phyloP scores from a whole-genome alignment of 2,888 invertebrate species.

The Erebia aethiops region DNA sequence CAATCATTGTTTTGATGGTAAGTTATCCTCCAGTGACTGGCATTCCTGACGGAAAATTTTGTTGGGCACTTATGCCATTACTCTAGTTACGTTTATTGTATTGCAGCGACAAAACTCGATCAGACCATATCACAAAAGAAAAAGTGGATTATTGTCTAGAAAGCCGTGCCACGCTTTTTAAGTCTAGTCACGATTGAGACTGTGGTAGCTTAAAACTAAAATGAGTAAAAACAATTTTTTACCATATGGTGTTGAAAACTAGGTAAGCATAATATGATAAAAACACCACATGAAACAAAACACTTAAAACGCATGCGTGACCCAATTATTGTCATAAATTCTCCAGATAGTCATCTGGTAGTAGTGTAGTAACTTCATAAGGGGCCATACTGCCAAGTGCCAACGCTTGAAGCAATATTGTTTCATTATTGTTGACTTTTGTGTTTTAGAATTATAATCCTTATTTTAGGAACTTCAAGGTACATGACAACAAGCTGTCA shows the following conservation, averaged over 20 bases:
- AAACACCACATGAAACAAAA: slow-evolving; percentile 23
- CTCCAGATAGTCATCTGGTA: too few relatives aligned
- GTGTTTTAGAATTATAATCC: not conserved
- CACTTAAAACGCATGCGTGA: slow-evolving; percentile 26
- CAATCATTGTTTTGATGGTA: not conserved
- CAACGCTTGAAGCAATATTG: too few relatives aligned
- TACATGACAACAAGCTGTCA: too few relatives aligned
- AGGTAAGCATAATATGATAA: not conserved
- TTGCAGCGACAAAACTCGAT: slow-evolving; percentile 1
- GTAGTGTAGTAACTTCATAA: too few relatives aligned
- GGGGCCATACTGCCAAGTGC: too few relatives aligned
- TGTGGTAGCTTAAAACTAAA: not conserved
- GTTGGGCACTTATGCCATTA: not conserved
- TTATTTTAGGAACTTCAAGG: too few relatives aligned
- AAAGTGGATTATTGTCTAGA: slow-evolving; percentile 21
- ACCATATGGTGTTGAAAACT: not conserved
- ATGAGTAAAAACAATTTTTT: slow-evolving; percentile 5
- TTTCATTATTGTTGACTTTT: too few relatives aligned
- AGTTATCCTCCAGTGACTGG: too few relatives aligned
- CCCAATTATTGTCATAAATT: slow-evolving; percentile 34
- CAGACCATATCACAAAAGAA: slow-evolving; percentile 20
- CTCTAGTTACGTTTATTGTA: slow-evolving; percentile 4
- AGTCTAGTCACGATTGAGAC: slow-evolving; percentile 6
- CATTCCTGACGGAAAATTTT: too few relatives aligned
- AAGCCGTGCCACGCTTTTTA: slow-evolving; percentile 10